Base-by-base conservation (phyloP, 2,888 invertebrate species). In the Cordilura impudica region DNA sequence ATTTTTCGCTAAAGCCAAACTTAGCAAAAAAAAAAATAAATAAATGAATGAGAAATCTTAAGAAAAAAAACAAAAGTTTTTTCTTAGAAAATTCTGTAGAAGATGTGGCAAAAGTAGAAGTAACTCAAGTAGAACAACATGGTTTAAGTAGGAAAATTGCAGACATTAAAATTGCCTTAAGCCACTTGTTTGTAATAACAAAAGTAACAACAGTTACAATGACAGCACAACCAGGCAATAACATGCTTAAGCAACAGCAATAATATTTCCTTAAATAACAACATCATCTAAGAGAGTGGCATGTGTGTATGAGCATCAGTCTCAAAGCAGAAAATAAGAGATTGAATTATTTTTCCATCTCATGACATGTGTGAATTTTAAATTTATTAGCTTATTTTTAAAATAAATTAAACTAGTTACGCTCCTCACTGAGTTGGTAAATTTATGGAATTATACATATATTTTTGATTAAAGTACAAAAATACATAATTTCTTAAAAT, bases 151-250 rank as follows among this genome's bases (percentile, higher is more conserved):
- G 54, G 70, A 74, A 81, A 81, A 77, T 74, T 81, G 66, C 74
- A 77, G 81, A 81, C 81, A 77, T 71, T 77, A 74, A 81, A 71
- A 81, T 70, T 81, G 81, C 81, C 77, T 77, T 61, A 81, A 77
- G 77, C 73, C 74, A 81, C 73, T 81, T 81, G 77, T 78, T 72
- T 74, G 65, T 60, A 75, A 80, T 78, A 78, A 71, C 70, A 69
- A 80, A 49, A 81, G 71, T 70, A 73, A 60, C 78, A 72, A 43
- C 80, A 65, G 14, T 51, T 23, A 69, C 53, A 77, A 61, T 56
- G 47, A 60, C 67, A 74, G 18, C 66, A 29, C 61, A 43, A 23
- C 19, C 51, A 35, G 39, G 35, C 63, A 75, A 14, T 49, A 69
- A 63, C 31, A 78, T 23, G 47, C 54, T 61, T 31, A 61, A 72